Base-by-base conservation (phyloP, 2,113 vertebrate species). In the Phalacrocorax pelagicus region DNA sequence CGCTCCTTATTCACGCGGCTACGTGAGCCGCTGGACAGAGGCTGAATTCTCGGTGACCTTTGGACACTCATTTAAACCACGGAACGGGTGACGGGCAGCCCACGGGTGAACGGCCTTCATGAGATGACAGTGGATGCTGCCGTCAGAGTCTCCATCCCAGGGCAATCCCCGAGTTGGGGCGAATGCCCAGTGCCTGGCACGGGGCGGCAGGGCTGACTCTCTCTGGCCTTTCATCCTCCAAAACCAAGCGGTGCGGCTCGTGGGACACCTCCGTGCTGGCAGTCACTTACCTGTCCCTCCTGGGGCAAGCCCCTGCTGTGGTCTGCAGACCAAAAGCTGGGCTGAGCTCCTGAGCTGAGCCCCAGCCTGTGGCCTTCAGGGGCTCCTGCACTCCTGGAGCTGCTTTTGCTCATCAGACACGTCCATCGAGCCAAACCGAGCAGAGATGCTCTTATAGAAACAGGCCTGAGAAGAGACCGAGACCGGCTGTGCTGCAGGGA, bases 401-500 rank as follows among this genome's bases (percentile, higher is more conserved):
- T 67, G 52, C 15, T 19, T 42, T 34, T 38, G 36, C 67, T 57
- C 55, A 20, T 51, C 55, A 32, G n/a, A 15, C 10, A 5, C 9
- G 17, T 34, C 42, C 24, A 12, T 7, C 27, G 47, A 14, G n/a
- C 24, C 7, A 1, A 71, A 40, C 4, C 5, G 4, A 63, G 65
- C 46, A 19, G 79, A 20, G 61, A 58, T 26, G 54, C n/a, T 73
- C 7, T 14, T 24, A 0, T 2, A 23, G 70, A 42, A 67, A 29
- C 0, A 1, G 58, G 22, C 9, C 20, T 7, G 29, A 8, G 42
- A 29, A 38, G 42, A 55, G 36, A 19, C 1, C 0, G 6, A 16
- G 86, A 0, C 2, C 0, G 5, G 85, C 82, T 10, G 71, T 15
- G 65, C 73, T 20, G 71, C 72, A 19, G 5, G 44, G 34, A 54